Evolutionary conservation across 2,888 invertebrate genomes (phyloP).

Genomic region (Eristalis intricaria): DNA sequence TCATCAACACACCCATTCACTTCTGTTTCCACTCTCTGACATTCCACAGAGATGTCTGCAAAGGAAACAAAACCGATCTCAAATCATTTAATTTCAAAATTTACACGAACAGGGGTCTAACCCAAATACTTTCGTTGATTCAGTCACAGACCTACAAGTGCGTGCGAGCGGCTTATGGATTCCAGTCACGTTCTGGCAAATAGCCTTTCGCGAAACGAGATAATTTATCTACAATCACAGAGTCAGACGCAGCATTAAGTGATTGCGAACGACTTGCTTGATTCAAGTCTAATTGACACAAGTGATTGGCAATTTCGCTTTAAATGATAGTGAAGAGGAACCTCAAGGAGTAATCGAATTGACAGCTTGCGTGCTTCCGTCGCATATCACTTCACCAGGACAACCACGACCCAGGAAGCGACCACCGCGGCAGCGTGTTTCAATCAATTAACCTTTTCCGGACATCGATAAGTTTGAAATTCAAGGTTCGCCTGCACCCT

Average conservation of each 20-base stretch:
- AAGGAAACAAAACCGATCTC: background rate
- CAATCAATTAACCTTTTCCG: background rate
- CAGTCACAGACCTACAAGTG: background rate
- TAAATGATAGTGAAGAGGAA: conserved; percentile 9
- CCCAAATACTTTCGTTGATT: background rate
- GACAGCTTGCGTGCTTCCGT: background rate
- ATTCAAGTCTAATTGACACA: conserved; percentile 23
- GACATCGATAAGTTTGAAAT: background rate
- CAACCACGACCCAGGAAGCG: background rate
- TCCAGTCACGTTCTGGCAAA: conserved; percentile 13
- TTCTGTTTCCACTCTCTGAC: too few relatives aligned
- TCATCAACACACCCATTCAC: too few relatives aligned
- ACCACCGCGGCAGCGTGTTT: background rate
- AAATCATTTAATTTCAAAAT: background rate
- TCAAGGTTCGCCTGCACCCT: background rate
- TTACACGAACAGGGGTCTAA: background rate
- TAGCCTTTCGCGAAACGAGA: conserved; percentile 20
- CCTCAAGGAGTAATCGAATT: conserved; percentile 1
- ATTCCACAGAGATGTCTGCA: too few relatives aligned
- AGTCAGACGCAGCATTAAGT: conserved; percentile 17
- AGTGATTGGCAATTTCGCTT: conserved; percentile 11
- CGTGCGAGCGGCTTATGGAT: conserved; percentile 9
- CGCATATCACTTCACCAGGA: background rate
- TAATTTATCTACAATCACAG: conserved; percentile 8
- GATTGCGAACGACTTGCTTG: conserved; percentile 44